Conservation (phyloP, 2,113 vertebrate species). For the Poeciliopsis retropinna region DNA sequence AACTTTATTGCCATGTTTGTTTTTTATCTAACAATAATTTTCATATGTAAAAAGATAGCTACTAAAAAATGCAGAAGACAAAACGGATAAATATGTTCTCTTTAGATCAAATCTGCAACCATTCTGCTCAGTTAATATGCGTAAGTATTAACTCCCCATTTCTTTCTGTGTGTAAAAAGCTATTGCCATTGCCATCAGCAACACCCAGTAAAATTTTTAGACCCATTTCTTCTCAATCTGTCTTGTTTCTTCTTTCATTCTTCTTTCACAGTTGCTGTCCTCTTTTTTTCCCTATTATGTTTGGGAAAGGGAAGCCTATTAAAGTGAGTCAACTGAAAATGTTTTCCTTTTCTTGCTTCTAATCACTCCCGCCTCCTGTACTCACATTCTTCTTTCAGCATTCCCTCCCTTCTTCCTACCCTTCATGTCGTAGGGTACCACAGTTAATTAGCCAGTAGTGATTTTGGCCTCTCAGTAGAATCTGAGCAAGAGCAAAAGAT, state of each 20-base stretch:
- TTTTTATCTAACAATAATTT: constrained; percentile 59
- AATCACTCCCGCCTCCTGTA: constrained; percentile 3
- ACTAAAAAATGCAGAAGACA: constrained; percentile 31
- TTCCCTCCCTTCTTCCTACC: constrained; percentile 29
- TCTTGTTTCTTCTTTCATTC: constrained; percentile 1
- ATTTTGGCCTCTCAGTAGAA: constrained; percentile 71
- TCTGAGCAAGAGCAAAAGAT: constrained; percentile 57
- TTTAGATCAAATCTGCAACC: constrained; percentile 59
- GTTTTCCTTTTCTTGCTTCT: background rate
- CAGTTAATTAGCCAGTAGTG: constrained; percentile 75
- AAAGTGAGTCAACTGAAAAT: too few species aligned
- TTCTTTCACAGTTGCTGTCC: constrained; percentile 23
- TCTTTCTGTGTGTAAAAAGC: background rate
- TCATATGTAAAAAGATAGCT: constrained; percentile 51
- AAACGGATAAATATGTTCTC: constrained; percentile 56
- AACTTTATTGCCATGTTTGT: constrained; percentile 9
- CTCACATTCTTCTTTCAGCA: constrained; percentile 5
- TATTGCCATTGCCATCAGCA: too few species aligned
- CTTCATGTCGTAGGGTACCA: constrained; percentile 71
- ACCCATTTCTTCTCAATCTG: background rate
- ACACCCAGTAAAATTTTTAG: background rate
- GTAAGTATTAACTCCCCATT: constrained; percentile 15
- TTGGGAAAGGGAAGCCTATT: too few species aligned
- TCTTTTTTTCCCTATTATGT: background rate
- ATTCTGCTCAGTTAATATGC: constrained; percentile 53